Evolutionary conservation across 2,113 vertebrate genomes (phyloP), one percentile per base, ranked within the genome.

Genomic region (Xenopus borealis): DNA sequence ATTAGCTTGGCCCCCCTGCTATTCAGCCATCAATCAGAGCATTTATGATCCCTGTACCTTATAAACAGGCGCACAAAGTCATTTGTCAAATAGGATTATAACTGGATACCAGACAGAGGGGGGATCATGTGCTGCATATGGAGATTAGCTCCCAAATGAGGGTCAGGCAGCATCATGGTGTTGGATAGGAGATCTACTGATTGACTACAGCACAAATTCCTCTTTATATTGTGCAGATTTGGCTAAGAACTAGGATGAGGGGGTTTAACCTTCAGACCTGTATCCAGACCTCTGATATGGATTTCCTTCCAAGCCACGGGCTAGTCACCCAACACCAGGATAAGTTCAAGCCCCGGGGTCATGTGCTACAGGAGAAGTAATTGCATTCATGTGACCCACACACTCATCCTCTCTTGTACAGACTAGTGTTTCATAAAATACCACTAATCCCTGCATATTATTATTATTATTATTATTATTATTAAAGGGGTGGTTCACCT

Each of bases 11-110:
- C 71, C 14, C 62, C 71, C 71, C 40, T 62, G 17, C 62, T 65
- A 72, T 65, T 65, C 55, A 72, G 47, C 19, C 47, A 72, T 27
- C 62, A 72, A 64, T 57, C 47, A 72, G 23, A 19, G 69, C 69
- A 59, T 23, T 52, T 20, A 52, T 40, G 12, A 53, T 17, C 1
- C 14, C 7, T 59, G 53, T 72, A 40, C 47, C 55, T 72, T 55
- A 64, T 57, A 47, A 55, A 20, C 17, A 4, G 9, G 10, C 40
- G 33, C 23, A 46, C 62, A 59, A 59, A 58, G 20, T 52, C 67
- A 61, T 75, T 11, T 50, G 45, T 67, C 55, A 68, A 50, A n/a
- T 57, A 68, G 5, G 17, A 62, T 5, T 14, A 40, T 47, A 45
- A 68, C 55, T 19, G 23, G 57, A 45, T 33, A 45, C 16, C 23